Evolutionary conservation across 2,113 vertebrate species (phyloP), one percentile per base, ranked within the genome.

Genomic region (Microcebus jonahi): DNA sequence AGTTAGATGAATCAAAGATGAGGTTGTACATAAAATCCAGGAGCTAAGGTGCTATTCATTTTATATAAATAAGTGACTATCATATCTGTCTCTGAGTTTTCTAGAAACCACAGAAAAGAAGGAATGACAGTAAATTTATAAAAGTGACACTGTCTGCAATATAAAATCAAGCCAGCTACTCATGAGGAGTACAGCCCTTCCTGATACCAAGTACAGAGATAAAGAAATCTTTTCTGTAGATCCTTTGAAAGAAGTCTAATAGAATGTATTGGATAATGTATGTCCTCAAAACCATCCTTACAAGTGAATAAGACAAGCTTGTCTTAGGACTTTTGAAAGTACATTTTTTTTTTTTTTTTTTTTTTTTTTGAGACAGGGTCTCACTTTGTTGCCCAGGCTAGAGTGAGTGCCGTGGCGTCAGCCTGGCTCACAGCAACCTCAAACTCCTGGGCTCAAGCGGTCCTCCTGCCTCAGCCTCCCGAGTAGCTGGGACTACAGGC

Each of bases 261-360:
- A 90, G 81, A 57, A 55, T 57, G 34, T 39, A 36, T 83, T 90
- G 45, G 71, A 67, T 93, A 57, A 79, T 77, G 79, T 90, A 81
- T 71, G 34, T 82, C 42, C 45, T 92, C 59, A 82, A 92, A 94
- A 92, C 50, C 15, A 84, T 84, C 39, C 53, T 90, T 82, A 68
- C 11, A 71, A 81, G 23, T 70, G 65, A 87, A 55, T 67, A 82
- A 75, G 57, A 61, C 68, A 90, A 48, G 34, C n/a, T 83, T 50
- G 36, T 77, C 55, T 68, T 86, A 83, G 61, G 53, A 83, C 31
- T 87, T 96, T 90, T 71, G 50, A 83, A 87, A 55, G 31, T 55
- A 71, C 0, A 39, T 50, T 79, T 92, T 85, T 90, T n/a, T n/a
- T n/a, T n/a, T n/a, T n/a, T n/a, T n/a, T n/a, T n/a, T n/a, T n/a